A percentile compares a stretch with the other conserved stretches of the same genome.
Conservation (phyloP, 2,113 vertebrate genomes). For the Pithys albifrons region DNA sequence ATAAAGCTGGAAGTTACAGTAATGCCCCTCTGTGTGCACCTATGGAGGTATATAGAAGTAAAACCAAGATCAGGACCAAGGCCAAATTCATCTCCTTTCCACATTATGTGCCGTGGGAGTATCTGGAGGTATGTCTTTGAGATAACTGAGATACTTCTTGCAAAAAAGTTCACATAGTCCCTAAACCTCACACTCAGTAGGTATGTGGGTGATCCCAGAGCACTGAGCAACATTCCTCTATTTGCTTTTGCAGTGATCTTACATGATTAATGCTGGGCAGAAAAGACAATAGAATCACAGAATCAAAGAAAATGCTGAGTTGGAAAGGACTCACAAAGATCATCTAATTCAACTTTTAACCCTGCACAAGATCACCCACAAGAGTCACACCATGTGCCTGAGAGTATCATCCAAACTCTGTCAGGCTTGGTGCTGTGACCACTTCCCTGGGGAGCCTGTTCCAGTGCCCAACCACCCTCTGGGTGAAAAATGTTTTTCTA, state of each 20-base stretch:
- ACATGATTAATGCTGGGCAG: background rate
- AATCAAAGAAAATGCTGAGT: background rate
- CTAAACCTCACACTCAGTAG: background rate
- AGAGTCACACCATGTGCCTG: background rate
- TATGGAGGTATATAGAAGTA: background rate
- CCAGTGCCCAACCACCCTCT: background rate
- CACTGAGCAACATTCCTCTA: background rate
- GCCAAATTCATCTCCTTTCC: background rate
- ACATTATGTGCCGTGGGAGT: background rate
- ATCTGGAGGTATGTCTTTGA: background rate
- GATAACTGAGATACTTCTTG: background rate
- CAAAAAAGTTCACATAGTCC: fast-evolving
- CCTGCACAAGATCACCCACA: background rate
- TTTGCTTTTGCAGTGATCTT: background rate
- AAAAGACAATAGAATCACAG: background rate
- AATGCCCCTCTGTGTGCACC: background rate
- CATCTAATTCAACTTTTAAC: background rate
- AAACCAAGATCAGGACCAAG: background rate
- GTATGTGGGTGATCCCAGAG: background rate
- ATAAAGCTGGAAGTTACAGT: background rate
- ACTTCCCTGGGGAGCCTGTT: background rate
- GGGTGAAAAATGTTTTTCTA: background rate
- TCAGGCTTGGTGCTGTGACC: background rate
- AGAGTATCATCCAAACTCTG: background rate
- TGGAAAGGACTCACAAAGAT: background rate